Percentiles rank a stretch among this genome's conserved stretches.
These are phyloP conservation scores for Odobenus rosmarus DNA, from an alignment of 2,113 vertebrate genomes.

Conservation along the genomic window DNA sequence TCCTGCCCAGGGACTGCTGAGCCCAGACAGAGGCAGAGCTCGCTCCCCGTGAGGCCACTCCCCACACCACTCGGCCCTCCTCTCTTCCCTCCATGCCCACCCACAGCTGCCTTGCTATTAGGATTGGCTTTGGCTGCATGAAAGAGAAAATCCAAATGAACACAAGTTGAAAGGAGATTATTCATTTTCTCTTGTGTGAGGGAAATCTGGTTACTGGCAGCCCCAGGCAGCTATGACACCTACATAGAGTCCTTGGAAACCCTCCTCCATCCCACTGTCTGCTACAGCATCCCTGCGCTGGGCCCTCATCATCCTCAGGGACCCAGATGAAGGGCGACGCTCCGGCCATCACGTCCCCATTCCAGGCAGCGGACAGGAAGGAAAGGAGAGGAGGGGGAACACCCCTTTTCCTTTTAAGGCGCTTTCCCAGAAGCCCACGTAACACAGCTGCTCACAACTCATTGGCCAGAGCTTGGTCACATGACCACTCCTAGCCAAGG, in stretches of 20 bases:
- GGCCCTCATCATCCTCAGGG: not conserved
- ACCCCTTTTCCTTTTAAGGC: not conserved
- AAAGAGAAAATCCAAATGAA: not conserved
- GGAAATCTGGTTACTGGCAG: not conserved
- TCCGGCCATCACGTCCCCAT: not conserved
- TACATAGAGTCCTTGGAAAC: not conserved
- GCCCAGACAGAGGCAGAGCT: not conserved
- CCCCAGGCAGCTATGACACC: not conserved
- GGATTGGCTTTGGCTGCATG: not conserved
- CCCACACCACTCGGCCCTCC: not conserved
- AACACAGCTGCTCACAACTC: not conserved
- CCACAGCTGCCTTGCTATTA: not conserved
- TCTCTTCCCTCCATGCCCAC: rapidly evolving
- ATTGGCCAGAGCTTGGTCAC: not conserved
- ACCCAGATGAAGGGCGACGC: rapidly evolving
- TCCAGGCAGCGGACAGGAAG: not conserved
- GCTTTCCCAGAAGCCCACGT: not conserved
- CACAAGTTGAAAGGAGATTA: not conserved
- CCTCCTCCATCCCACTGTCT: not conserved
- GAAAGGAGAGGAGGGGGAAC: not conserved
- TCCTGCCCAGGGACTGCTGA: rapidly evolving
- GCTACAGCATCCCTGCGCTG: not conserved
- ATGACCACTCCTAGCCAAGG: not conserved
- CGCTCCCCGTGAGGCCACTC: not conserved
- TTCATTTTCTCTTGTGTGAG: not conserved